Conservation (phyloP, 2,888 invertebrate species). For the Invenusta paracnida region DNA sequence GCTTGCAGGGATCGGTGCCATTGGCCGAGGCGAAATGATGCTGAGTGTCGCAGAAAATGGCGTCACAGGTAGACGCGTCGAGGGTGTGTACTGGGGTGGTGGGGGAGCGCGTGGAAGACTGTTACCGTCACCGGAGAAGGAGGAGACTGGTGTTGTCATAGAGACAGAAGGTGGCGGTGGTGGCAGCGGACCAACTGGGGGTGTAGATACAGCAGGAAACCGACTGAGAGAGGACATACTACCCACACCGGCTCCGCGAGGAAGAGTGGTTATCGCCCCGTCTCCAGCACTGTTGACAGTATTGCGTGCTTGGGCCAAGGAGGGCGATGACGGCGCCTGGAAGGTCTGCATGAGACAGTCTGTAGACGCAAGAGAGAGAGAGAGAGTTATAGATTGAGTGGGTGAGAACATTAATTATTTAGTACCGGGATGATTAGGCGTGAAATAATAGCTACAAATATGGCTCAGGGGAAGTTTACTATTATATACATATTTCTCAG, state of each 20-base stretch:
- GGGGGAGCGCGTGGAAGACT: not conserved
- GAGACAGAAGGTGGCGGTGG: not conserved
- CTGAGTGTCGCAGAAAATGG: not conserved
- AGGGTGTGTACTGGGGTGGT: not conserved
- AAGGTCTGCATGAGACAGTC: constrained; percentile 5
- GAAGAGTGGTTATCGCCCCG: not conserved
- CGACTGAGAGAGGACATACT: not conserved
- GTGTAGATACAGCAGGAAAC: not conserved
- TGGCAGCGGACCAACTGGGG: not conserved
- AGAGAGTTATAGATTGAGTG: not conserved
- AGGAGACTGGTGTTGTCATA: not conserved
- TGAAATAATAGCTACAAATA: no score
- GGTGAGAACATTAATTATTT: no score
- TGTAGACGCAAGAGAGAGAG: not conserved
- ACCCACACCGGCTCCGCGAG: not conserved
- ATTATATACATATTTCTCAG: no score
- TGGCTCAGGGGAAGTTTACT: no score
- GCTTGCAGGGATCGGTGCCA: not conserved
- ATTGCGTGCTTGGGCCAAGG: not conserved
- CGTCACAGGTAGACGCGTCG: not conserved
- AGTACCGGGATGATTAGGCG: no score
- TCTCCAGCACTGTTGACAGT: not conserved
- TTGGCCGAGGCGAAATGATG: not conserved
- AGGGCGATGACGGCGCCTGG: not conserved
- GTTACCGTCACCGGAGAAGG: not conserved